These are phyloP conservation scores for Poecilia wingei DNA, from an alignment of 2,797 vertebrate genomes.

Conservation along the genomic window DNA sequence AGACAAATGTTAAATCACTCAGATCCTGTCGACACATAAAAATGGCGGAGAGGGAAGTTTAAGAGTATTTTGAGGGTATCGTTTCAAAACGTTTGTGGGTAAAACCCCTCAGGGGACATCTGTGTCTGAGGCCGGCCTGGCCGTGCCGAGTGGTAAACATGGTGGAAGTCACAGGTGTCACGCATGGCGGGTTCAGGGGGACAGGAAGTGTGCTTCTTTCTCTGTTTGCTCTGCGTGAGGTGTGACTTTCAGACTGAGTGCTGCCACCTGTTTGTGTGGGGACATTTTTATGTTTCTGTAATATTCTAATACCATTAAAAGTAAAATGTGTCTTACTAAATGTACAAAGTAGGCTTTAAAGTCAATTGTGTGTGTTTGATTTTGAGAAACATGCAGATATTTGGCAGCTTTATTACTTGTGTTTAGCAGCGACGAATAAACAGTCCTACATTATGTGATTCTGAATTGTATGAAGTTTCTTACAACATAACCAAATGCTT, in stretches of 20 bases:
- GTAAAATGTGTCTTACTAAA: not conserved
- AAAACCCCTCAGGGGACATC: conserved; percentile 39
- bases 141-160: not conserved
- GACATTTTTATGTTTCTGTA: not conserved
- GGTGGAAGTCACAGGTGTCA: not conserved
- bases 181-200: conserved; percentile 5
- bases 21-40: not conserved
- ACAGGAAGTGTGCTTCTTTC: not conserved
- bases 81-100: conserved; percentile 27
- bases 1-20: not conserved
- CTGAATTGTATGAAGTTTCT: not conserved
- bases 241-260: conserved; percentile 19
- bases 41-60: not conserved
- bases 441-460: not conserved
- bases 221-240: not conserved
- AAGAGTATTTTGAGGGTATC: not conserved
- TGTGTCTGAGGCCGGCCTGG: conserved; percentile 23
- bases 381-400: not conserved
- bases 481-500: not conserved
- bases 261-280: conserved; percentile 50
- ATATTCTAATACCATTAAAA: not conserved
- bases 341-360: not conserved
- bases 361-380: not conserved
- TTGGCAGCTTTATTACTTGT: not conserved
- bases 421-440: not conserved